Percentiles rank a stretch among this genome's conserved stretches.
Evolutionary conservation across 2,888 invertebrate genomes (phyloP).

Genomic region (Zaprionus bogoriensis): DNA sequence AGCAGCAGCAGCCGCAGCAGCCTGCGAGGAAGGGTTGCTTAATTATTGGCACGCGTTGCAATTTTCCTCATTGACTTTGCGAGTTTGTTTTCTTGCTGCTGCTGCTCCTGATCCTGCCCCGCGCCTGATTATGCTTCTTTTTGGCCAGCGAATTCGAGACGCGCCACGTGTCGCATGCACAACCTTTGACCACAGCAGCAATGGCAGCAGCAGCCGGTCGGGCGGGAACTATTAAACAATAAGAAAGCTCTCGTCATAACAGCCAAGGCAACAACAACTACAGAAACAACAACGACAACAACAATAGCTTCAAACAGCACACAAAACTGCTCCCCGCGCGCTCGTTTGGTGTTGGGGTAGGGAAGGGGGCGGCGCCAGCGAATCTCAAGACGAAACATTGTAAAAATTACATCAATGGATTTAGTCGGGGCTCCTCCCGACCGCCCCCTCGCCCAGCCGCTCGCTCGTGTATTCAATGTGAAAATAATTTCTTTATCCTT

Average conservation of each 20-base stretch:
- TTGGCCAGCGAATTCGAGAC: constrained; percentile 44
- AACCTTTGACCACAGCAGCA: constrained; percentile 63
- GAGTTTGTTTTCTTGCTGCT: constrained; percentile 5
- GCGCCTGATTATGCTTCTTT: background rate
- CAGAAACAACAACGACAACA: constrained; percentile 12
- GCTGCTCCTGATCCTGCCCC: background rate
- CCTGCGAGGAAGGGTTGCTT: constrained; percentile 55
- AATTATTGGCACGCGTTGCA: constrained; percentile 81
- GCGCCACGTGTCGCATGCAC: constrained; percentile 70
- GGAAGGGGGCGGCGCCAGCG: constrained; percentile 18
- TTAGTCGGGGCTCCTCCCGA: constrained; percentile 30
- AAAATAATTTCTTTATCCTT: constrained; percentile 83
- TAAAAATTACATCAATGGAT: constrained; percentile 72
- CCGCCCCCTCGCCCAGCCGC: constrained; percentile 10
- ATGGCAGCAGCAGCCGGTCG: constrained; percentile 21
- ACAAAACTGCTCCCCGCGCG: constrained; percentile 58
- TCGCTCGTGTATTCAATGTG: constrained; percentile 76
- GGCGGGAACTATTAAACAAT: constrained; percentile 53
- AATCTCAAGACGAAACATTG: constrained; percentile 55
- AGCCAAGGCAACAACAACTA: constrained; percentile 23
- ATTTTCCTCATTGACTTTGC: constrained; percentile 69
- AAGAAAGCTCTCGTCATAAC: constrained; percentile 41
- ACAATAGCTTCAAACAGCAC: constrained; percentile 12
- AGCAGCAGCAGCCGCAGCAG: no score
- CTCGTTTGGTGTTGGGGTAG: no score